phyloP scores from a whole-genome alignment of 2,797 vertebrate species.

The Lophius americanus region DNA sequence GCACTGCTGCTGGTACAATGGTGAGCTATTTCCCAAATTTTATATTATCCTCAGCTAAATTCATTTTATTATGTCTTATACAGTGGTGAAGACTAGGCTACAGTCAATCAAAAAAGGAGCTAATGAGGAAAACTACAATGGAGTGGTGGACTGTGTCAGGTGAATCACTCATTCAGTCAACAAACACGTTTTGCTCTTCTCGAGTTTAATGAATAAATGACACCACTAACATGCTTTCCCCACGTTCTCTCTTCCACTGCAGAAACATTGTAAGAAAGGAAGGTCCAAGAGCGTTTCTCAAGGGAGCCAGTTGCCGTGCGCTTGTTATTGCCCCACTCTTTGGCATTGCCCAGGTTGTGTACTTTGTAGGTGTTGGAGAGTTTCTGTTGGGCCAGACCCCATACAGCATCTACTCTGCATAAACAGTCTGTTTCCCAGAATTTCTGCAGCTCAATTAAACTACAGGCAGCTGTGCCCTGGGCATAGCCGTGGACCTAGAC shows the following conservation, averaged over 20 bases:
- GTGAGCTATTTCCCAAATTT: background rate
- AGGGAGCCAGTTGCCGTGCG: constrained; percentile 85
- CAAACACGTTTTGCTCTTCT: background rate
- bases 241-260: constrained; percentile 22
- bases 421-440: constrained; percentile 48
- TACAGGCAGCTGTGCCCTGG: constrained; percentile 56
- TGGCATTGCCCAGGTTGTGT: constrained; percentile 88
- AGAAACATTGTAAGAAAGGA: constrained; percentile 87
- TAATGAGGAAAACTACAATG: constrained; percentile 87
- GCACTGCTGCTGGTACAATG: background rate
- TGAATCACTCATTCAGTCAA: constrained; percentile 37
- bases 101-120: constrained; percentile 85
- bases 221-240: background rate
- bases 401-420: constrained; percentile 78
- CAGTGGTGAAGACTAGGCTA: constrained; percentile 88
- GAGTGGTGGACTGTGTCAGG: constrained; percentile 86
- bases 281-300: constrained; percentile 84
- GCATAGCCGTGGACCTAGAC: constrained; percentile 43
- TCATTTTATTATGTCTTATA: constrained; percentile 3
- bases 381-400: constrained; percentile 82
- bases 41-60: background rate
- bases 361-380: constrained; percentile 86
- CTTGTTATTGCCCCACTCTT: constrained; percentile 89
- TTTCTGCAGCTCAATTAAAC: constrained; percentile 57
- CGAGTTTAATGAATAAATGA: background rate